Evolutionary conservation across 2,113 vertebrate species (phyloP).

Genomic region (Blennius ocellaris): DNA sequence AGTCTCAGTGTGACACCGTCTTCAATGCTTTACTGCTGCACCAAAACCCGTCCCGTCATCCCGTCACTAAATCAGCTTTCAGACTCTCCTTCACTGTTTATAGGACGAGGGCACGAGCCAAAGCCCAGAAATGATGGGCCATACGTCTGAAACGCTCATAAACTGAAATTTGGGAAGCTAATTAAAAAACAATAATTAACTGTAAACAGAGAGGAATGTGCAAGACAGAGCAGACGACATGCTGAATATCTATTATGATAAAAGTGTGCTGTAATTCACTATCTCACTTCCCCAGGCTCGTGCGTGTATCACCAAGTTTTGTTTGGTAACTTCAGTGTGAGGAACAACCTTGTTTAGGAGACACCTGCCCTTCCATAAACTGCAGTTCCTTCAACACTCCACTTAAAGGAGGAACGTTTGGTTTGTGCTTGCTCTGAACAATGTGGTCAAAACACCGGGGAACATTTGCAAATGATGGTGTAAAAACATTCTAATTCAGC

Average conservation of each 20-base stretch:
- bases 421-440: too few relatives aligned
- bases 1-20: slow-evolving; percentile 36
- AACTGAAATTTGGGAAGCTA: neutral
- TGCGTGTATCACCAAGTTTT: neutral
- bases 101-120: neutral
- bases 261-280: neutral
- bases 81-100: slow-evolving; percentile 21
- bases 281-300: slow-evolving; percentile 13
- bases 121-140: neutral
- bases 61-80: slow-evolving; percentile 41
- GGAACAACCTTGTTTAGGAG: neutral
- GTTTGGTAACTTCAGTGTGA: neutral
- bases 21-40: slow-evolving; percentile 47
- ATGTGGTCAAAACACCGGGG: too few relatives aligned
- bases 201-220: neutral
- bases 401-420: too few relatives aligned
- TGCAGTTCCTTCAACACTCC: neutral
- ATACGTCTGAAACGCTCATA: neutral
- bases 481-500: too few relatives aligned
- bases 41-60: slow-evolving; percentile 39
- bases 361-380: neutral
- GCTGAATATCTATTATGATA: slow-evolving; percentile 4
- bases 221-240: neutral
- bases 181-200: slow-evolving; percentile 21
- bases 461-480: too few relatives aligned